A percentile compares a stretch with the other conserved stretches of the same genome.
Evolutionary conservation across 2,797 vertebrate genomes (phyloP).

Genomic region (Peromyscus nudipes): DNA sequence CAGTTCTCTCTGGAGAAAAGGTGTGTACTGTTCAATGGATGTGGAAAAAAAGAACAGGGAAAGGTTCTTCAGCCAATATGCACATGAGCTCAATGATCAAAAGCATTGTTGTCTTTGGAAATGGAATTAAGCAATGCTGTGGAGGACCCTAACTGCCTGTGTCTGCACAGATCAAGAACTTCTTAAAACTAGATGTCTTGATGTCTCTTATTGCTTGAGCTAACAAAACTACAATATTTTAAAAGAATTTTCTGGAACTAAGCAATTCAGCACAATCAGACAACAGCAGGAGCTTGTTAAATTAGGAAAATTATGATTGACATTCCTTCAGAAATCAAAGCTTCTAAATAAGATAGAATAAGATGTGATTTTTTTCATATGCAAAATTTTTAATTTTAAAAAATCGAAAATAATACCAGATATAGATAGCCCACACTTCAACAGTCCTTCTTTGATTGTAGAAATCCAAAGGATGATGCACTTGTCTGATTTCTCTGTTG

Average conservation of each 20-base stretch:
- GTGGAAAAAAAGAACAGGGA: not conserved
- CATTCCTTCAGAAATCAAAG: conserved; percentile 66
- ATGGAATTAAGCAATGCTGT: not conserved
- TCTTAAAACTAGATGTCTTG: not conserved
- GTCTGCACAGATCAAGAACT: not conserved
- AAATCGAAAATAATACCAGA: conserved; percentile 18
- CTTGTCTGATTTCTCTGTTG: conserved; percentile 10
- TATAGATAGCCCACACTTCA: conserved; percentile 17
- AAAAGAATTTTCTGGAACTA: conserved; percentile 66
- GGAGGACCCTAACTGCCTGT: not conserved
- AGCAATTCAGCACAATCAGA: conserved; percentile 65
- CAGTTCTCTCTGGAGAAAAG: not conserved
- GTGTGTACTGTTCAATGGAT: not conserved
- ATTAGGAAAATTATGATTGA: conserved; percentile 61
- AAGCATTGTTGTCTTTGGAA: conserved; percentile 15
- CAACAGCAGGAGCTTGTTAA: conserved; percentile 61
- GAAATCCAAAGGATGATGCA: not conserved
- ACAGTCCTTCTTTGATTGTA: not conserved
- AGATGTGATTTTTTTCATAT: not conserved
- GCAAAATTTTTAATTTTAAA: conserved; percentile 68
- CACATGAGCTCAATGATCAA: not conserved
- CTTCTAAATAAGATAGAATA: conserved; percentile 52
- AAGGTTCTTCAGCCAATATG: not conserved
- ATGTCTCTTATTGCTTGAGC: not conserved
- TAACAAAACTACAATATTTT: conserved; percentile 33